phyloP scores from a whole-genome alignment of 1,140 invertebrate genomes.

The Platorchestia sp. region DNA sequence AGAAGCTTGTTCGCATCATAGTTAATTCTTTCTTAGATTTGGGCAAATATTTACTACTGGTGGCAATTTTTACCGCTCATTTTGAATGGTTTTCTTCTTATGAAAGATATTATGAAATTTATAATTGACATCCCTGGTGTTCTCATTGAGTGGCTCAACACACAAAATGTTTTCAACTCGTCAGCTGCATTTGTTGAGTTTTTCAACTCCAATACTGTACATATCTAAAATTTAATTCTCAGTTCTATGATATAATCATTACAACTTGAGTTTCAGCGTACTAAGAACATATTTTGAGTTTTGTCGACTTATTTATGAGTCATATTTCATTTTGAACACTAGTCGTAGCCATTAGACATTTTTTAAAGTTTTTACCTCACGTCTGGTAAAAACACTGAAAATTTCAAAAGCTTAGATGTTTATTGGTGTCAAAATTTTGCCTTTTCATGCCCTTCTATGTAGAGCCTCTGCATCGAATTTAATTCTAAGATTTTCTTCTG shows the following conservation, averaged over 20 bases:
- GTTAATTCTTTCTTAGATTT: not conserved
- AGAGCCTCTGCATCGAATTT: not conserved
- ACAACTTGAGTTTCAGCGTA: not conserved
- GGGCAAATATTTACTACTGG: not conserved
- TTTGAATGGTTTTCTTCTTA: not conserved
- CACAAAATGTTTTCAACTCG: not conserved
- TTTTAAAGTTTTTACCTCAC: not conserved
- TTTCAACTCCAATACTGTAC: too few species aligned
- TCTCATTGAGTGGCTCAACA: not conserved
- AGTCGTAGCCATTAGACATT: not conserved
- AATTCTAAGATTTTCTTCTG: not conserved
- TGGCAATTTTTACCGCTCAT: not conserved
- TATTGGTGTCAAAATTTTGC: not conserved
- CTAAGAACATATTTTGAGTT: not conserved
- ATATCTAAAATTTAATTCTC: too few species aligned
- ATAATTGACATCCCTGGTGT: too few species aligned
- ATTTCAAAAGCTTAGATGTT: not conserved
- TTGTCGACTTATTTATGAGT: not conserved
- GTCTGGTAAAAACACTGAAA: not conserved
- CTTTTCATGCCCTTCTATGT: not conserved
- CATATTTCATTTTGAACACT: not conserved
- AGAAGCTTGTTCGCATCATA: too few species aligned
- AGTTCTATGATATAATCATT: not conserved
- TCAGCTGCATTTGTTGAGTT: too few species aligned
- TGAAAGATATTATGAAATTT: too few species aligned